Conservation (phyloP, 1,140 invertebrate species). For the Mylabris phalerata region DNA sequence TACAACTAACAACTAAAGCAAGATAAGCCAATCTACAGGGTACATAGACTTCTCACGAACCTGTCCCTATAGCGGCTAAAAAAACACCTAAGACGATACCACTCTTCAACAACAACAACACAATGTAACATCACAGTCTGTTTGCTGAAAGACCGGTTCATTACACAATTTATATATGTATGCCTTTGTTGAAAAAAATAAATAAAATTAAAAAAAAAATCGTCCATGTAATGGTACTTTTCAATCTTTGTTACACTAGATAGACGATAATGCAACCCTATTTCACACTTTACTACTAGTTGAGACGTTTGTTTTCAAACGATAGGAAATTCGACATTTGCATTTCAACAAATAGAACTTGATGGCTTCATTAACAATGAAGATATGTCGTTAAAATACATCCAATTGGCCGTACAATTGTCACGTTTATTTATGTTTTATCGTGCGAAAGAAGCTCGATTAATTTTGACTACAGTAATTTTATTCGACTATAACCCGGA, state of each 20-base stretch:
- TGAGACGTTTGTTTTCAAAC: not conserved
- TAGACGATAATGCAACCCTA: not conserved
- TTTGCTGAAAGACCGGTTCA: slow-evolving; percentile 17
- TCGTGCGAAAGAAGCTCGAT: slow-evolving; percentile 3
- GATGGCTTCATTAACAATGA: slow-evolving; percentile 14
- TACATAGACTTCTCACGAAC: slow-evolving; percentile 29
- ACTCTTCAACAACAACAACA: not conserved
- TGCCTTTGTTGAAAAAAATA: too few species aligned
- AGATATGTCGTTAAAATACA: not conserved
- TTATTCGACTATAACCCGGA: too few species aligned
- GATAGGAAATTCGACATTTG: not conserved
- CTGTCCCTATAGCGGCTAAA: slow-evolving; percentile 16
- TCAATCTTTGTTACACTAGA: slow-evolving; percentile 11
- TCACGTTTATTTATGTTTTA: slow-evolving; percentile 1
- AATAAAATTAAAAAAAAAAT: slow-evolving; percentile 12
- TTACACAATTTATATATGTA: slow-evolving; percentile 14
- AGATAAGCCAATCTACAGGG: slow-evolving; percentile 29
- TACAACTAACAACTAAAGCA: slow-evolving; percentile 17
- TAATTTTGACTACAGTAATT: not conserved
- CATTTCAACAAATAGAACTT: slow-evolving; percentile 1
- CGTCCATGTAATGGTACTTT: slow-evolving; percentile 20
- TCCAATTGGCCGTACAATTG: too few species aligned
- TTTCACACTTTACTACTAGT: not conserved
- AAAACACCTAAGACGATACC: not conserved
- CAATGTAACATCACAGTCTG: slow-evolving; percentile 3